A percentile compares a stretch with the other conserved stretches of the same genome.
Evolutionary conservation across 2,113 vertebrate genomes (phyloP).

Genomic region (Potamarius usumacintae): DNA sequence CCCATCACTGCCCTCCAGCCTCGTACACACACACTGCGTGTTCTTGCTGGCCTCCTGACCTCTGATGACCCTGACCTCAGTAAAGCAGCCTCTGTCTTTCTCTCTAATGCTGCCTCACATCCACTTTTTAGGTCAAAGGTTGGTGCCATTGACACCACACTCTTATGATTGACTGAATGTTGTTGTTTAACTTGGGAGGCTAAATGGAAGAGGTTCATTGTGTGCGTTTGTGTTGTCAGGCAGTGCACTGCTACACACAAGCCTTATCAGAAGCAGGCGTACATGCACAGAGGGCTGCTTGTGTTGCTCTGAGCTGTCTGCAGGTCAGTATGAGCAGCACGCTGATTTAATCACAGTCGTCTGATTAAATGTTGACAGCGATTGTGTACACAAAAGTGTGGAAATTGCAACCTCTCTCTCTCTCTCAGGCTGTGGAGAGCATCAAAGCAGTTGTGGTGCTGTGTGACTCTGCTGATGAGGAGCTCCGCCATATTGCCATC

Average conservation of each 20-base stretch:
- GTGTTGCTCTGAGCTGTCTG: conserved; percentile 85
- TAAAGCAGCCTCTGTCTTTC: conserved; percentile 76
- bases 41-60: conserved; percentile 83
- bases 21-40: conserved; percentile 76
- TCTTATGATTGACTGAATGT: neutral
- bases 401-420: neutral
- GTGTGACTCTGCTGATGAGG: conserved; percentile 89
- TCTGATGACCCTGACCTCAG: conserved; percentile 76
- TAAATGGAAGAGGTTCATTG: neutral
- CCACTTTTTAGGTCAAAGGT: conserved; percentile 88
- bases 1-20: conserved; percentile 75
- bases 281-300: conserved; percentile 85
- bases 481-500: conserved; percentile 86
- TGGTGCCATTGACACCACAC: conserved; percentile 46
- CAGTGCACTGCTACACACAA: conserved; percentile 88
- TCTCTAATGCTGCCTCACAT: conserved; percentile 77
- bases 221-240: conserved; percentile 69
- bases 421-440: conserved; percentile 84
- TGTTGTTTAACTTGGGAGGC: neutral
- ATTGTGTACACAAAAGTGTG: neutral
- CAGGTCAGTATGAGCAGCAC: conserved; percentile 74
- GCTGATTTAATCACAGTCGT: neutral
- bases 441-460: conserved; percentile 83
- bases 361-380: neutral
- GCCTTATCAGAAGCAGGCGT: conserved; percentile 82